phyloP scores from a whole-genome alignment of 2,797 vertebrate species.

The Catamblyrhynchus diadema region DNA sequence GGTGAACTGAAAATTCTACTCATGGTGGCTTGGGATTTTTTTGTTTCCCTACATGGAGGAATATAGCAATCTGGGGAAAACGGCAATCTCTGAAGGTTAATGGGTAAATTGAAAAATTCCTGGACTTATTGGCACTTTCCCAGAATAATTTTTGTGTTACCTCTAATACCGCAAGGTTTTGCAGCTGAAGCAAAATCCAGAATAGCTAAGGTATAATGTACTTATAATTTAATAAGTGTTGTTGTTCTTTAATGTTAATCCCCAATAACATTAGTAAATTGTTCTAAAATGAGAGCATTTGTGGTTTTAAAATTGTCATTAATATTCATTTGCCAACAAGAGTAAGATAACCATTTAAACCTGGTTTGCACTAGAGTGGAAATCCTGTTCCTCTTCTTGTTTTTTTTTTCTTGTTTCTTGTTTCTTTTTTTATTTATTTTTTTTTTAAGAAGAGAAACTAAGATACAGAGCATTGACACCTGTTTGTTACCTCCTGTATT shows the following conservation, averaged over 20 bases:
- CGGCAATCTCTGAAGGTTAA: not conserved
- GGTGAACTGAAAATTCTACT: not conserved
- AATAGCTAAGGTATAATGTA: not conserved
- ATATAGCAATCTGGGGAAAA: not conserved
- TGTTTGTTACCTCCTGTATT: not conserved
- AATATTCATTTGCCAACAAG: not conserved
- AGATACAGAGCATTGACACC: accelerated
- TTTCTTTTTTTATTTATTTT: accelerated
- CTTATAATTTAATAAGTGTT: not conserved
- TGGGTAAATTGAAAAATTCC: not conserved
- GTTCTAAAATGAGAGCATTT: not conserved
- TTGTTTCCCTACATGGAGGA: not conserved
- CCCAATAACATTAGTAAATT: not conserved
- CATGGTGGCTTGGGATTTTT: not conserved
- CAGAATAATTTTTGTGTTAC: not conserved
- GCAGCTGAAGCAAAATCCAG: not conserved
- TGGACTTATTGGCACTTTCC: not conserved
- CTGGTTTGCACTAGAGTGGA: not conserved
- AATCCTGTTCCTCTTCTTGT: not conserved
- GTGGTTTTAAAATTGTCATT: not conserved
- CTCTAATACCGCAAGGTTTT: not conserved
- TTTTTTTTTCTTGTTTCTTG: accelerated
- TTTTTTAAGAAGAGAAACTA: not conserved
- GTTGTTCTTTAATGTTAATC: not conserved
- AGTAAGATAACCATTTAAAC: not conserved